phyloP scores from a whole-genome alignment of 1,140 invertebrate species.

The Oncopeltus fasciatus region DNA sequence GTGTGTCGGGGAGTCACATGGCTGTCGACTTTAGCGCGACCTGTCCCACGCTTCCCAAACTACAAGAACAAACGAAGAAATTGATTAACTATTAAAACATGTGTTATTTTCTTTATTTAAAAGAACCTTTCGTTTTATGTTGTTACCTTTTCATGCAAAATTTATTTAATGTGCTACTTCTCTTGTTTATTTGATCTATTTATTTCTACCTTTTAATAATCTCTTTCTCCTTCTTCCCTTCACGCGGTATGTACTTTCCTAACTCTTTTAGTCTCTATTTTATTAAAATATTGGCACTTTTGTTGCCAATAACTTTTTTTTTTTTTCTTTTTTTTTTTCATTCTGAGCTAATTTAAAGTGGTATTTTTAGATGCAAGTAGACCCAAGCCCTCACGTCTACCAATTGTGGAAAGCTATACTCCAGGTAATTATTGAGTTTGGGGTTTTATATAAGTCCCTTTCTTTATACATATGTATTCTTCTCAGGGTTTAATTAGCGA shows the following conservation, averaged over 20 bases:
- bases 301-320: background rate
- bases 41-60: too few relatives aligned
- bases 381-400: background rate
- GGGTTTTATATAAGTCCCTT: background rate
- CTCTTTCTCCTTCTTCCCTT: too few relatives aligned
- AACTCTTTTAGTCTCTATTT: background rate
- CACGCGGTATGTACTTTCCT: too few relatives aligned
- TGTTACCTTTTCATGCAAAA: too few relatives aligned
- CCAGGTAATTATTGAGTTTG: background rate
- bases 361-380: conserved; percentile 3
- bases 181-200: background rate
- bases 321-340: background rate
- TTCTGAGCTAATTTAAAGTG: background rate
- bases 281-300: background rate
- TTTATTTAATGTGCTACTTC: background rate
- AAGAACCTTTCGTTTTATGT: too few relatives aligned
- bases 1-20: too few relatives aligned
- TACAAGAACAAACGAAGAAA: too few relatives aligned
- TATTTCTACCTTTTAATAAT: too few relatives aligned
- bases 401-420: background rate
- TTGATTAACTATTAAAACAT: too few relatives aligned
- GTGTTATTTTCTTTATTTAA: too few relatives aligned
- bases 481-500: too few relatives aligned
- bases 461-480: background rate
- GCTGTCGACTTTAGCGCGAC: too few relatives aligned